Evolutionary conservation across 1,140 invertebrate species (phyloP), one percentile per base, ranked within the genome.

Genomic region (Papilio helenus): DNA sequence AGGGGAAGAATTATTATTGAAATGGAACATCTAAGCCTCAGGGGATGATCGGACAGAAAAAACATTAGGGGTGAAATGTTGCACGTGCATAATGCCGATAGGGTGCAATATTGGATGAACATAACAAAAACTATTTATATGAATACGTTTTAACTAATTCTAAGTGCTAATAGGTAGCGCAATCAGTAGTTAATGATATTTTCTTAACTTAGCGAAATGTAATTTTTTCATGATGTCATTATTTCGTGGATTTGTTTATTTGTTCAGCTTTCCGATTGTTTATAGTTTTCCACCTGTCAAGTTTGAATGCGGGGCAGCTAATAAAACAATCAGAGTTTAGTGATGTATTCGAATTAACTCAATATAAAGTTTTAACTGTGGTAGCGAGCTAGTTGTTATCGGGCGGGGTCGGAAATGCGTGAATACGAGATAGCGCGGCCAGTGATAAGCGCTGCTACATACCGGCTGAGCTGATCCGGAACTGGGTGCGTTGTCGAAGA

Each of bases 401-500:
- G 91, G 90, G 90, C 88, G 92, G 90, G 91, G 91, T 94, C 93
- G 92, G 92, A 93, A 94, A 93, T 94, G 90, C 93, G 90, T 93
- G 90, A 91, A 89, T 89, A 84, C 87, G 88, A 91, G 93, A 94
- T 93, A 94, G 89, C 91, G 88, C 89, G 86, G 88, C 87, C 85
- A 88, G 89, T 89, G 92, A 93, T 93, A 93, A 93, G 90, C 88
- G 89, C 88, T 89, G 90, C 89, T 92, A 94, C 93, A 93, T 86
- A 94, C 93, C 92, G 92, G 92, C 90, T 92, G 90, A 92, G 89
- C 87, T 92, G 92, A 92, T 94, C 92, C 93, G 93, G 93, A 94
- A 93, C 92, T 92, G 82, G 91, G 87, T 87, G 88, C 82, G 88
- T 90, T 84, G 91, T 93, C 86, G 85, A 90, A 92, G 92, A 89